A percentile compares a stretch with the other conserved stretches of the same genome.
Evolutionary conservation across 2,113 vertebrate genomes (phyloP).

Genomic region (Athene noctua): DNA sequence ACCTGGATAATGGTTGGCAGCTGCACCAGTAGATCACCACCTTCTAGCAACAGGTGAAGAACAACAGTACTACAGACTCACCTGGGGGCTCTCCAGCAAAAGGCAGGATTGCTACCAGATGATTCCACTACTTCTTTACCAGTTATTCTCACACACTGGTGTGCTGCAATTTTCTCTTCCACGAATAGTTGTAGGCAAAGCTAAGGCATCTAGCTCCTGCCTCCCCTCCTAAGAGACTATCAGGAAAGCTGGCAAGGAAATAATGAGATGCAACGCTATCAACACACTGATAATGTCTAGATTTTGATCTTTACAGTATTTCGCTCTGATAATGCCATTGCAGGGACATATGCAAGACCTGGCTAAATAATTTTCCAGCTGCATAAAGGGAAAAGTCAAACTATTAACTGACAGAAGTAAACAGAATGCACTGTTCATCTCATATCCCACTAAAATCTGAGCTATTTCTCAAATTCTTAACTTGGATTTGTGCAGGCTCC

Average conservation of each 20-base stretch:
- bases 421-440: background rate
- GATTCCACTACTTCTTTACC: background rate
- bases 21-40: background rate
- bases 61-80: background rate
- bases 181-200: background rate
- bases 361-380: background rate
- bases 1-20: background rate
- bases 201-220: background rate
- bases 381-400: background rate
- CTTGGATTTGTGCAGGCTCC: background rate
- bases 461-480: accelerated
- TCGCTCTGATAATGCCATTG: background rate
- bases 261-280: accelerated
- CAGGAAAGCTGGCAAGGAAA: background rate
- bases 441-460: background rate
- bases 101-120: background rate
- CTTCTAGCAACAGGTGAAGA: background rate
- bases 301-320: background rate
- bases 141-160: background rate
- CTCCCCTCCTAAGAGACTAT: background rate
- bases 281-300: background rate
- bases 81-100: background rate
- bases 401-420: background rate
- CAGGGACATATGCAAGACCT: background rate
- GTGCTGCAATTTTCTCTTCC: background rate